A percentile compares a stretch with the other conserved stretches of the same genome.
These are phyloP conservation scores for Archaeoteleia sp. DNA, from an alignment of 2,888 invertebrate genomes.

Conservation along the genomic window DNA sequence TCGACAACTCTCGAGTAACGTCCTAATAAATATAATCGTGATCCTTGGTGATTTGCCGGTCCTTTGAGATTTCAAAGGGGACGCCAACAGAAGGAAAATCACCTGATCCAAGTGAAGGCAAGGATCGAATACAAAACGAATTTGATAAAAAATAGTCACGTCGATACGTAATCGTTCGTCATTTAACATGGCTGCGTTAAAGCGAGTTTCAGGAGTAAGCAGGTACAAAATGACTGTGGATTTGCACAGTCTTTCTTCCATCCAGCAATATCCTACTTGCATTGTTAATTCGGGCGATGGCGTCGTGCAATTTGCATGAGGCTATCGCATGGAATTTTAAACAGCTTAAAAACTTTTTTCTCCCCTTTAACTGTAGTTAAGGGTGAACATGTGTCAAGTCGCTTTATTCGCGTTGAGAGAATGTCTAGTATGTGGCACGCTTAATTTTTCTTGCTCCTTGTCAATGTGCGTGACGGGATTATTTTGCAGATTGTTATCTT, in stretches of 20 bases:
- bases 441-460: constrained; percentile 43
- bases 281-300: constrained; percentile 34
- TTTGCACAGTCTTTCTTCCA: constrained; percentile 37
- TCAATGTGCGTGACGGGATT: constrained; percentile 47
- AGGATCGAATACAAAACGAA: not conserved
- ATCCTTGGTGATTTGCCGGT: constrained; percentile 10
- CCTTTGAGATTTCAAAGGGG: constrained; percentile 24
- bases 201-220: constrained; percentile 9
- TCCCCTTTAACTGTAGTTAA: constrained; percentile 37
- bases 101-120: not conserved
- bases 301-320: constrained; percentile 37
- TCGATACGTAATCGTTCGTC: constrained; percentile 19
- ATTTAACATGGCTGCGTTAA: constrained; percentile 20
- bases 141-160: constrained; percentile 11
- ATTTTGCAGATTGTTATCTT: constrained; percentile 31
- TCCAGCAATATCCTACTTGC: constrained; percentile 37
- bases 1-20: constrained; percentile 18
- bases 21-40: constrained; percentile 41
- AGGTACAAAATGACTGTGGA: constrained; percentile 27
- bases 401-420: constrained; percentile 35
- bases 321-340: constrained; percentile 46
- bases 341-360: constrained; percentile 50
- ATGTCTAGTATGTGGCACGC: constrained; percentile 24
- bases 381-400: constrained; percentile 33
- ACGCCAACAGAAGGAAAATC: too few relatives aligned